Base-by-base conservation (phyloP, 2,113 vertebrate species). In the Melospiza georgiana region DNA sequence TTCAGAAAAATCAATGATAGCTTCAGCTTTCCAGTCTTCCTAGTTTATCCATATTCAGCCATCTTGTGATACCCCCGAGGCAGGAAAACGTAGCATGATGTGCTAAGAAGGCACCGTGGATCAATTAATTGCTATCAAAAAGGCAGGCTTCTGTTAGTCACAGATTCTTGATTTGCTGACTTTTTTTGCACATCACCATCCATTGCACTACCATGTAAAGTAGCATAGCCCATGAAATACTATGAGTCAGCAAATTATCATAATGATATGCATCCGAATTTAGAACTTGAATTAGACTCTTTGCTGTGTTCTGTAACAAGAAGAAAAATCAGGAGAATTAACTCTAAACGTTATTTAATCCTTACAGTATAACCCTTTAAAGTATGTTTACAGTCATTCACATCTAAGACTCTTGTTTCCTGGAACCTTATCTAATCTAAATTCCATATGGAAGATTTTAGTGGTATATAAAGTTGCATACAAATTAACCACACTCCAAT, bases 371-470 rank as follows among this genome's bases (percentile, higher is more conserved):
- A 12, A 61, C 61, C 71, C 82, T 74, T 84, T 49, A 35, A 87
- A 44, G 57, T 31, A 65, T 72, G 69, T 78, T 96, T 90, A 77
- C 57, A 84, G 69, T 46, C 86, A 93, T 88, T 90, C 83, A 75
- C n/a, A 79, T 93, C 46, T 87, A 85, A 91, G 25, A 58, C 22
- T 77, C 11, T 89, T 31, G 88, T 94, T 94, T 93, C 91, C 93
- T 89, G 86, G 48, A 81, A 78, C 19, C 61, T 96, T 92, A 93
- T 90, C 90, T 96, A 87, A 94, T 78, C 86, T 82, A 52, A 89
- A 94, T 84, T 92, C 68, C 80, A 89, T 46, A 81, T 16, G 9
- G 82, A 92, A 91, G 52, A 84, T 93, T 94, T 94, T 69, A 72
- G 73, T 54, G 61, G 63, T 81, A 77, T 90, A 74, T 48, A 57